Evolutionary conservation across 2,797 vertebrate species (phyloP).

Genomic region (Eulemur coronatus): DNA sequence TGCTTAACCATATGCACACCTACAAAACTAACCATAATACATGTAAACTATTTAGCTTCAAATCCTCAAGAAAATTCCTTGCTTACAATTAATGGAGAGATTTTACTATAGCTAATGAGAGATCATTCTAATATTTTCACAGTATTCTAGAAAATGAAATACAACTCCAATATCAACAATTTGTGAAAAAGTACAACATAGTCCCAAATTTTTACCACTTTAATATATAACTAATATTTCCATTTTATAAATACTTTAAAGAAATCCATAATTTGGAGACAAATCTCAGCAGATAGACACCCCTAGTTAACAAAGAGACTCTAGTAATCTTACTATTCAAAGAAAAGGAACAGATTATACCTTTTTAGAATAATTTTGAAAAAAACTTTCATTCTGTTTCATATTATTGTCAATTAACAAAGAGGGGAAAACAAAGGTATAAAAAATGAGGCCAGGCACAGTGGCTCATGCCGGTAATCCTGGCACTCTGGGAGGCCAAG

Average conservation of each 20-base stretch:
- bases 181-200: conserved; percentile 6
- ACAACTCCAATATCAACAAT: background rate
- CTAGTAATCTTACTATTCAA: background rate
- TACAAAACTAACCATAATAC: background rate
- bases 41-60: background rate
- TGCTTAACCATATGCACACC: background rate
- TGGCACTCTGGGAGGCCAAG: too few relatives aligned
- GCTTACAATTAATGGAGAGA: background rate
- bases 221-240: background rate
- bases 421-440: background rate
- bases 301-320: background rate
- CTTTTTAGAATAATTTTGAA: background rate
- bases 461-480: too few relatives aligned
- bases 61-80: background rate
- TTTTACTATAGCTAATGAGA: conserved; percentile 8
- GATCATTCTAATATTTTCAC: background rate
- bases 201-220: background rate
- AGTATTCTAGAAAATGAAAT: conserved; percentile 34
- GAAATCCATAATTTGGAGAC: conserved; percentile 16
- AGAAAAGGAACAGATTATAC: background rate
- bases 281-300: background rate
- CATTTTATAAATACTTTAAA: conserved; percentile 7
- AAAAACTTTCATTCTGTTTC: background rate
- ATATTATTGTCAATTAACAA: background rate
- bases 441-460: background rate